A percentile compares a stretch with the other conserved stretches of the same genome.
Conservation (phyloP, 2,888 invertebrate genomes). For the Drosophila mimica region DNA sequence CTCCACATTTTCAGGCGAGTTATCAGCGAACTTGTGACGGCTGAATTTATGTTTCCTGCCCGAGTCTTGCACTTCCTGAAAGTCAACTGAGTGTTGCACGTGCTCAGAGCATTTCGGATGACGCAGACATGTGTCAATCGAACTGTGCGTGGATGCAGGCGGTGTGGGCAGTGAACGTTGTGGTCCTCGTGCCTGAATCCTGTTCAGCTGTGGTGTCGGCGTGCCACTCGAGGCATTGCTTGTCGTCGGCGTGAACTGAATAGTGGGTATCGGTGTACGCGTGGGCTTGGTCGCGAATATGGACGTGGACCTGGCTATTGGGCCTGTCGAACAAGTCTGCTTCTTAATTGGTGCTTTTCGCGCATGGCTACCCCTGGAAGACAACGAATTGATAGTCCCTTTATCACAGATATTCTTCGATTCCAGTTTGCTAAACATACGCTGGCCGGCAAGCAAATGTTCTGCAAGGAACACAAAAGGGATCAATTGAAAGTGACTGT, state of each 20-base stretch:
- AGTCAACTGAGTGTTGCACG: conserved; percentile 24
- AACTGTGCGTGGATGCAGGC: conserved; percentile 69
- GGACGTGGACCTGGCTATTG: background rate
- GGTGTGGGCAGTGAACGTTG: conserved; percentile 65
- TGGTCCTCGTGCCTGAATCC: conserved; percentile 10
- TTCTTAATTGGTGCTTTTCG: conserved; percentile 7
- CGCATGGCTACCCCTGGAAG: conserved; percentile 22
- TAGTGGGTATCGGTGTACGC: conserved; percentile 14
- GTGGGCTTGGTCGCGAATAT: background rate
- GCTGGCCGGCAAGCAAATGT: conserved; percentile 60
- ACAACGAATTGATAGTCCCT: conserved; percentile 26
- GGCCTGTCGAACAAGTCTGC: background rate
- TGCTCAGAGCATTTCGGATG: conserved; percentile 24
- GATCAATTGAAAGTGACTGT: background rate
- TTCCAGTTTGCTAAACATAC: conserved; percentile 68
- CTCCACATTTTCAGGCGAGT: conserved; percentile 30
- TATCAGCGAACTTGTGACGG: conserved; percentile 48
- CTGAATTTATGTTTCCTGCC: conserved; percentile 39
- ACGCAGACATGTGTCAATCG: conserved; percentile 42
- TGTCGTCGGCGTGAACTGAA: conserved; percentile 66
- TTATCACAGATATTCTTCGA: conserved; percentile 54
- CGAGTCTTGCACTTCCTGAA: conserved; percentile 18
- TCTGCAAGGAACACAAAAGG: conserved; percentile 33
- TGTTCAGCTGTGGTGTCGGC: conserved; percentile 46
- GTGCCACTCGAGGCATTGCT: conserved; percentile 68